Evolutionary conservation across 30 jellyfish, hydroid and myxozoan genomes (phyloP).

Genomic region (Catostylus mosaicus): DNA sequence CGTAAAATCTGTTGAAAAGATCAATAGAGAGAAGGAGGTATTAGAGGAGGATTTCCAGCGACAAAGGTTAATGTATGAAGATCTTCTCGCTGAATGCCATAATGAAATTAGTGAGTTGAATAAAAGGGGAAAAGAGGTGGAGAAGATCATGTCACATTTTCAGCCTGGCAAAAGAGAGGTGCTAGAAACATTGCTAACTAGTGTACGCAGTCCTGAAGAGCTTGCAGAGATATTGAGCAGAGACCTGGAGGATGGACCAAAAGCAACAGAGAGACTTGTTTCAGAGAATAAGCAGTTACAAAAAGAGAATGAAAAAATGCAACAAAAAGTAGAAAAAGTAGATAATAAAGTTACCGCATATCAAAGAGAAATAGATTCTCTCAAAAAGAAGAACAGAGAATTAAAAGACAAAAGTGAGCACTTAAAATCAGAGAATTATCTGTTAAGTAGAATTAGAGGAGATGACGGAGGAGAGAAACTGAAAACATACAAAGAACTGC

Average conservation of each 20-base stretch:
- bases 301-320: conserved; percentile 43
- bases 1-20: conserved; percentile 26
- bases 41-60: conserved; percentile 39
- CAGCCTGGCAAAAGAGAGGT: conserved; percentile 24
- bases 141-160: background rate
- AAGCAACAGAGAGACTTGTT: background rate
- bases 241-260: conserved; percentile 30
- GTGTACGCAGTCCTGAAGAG: conserved; percentile 35
- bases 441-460: conserved; percentile 23
- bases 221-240: conserved; percentile 36
- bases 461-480: conserved; percentile 14
- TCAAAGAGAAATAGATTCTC: conserved; percentile 29
- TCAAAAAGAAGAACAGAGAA: conserved; percentile 49
- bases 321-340: conserved; percentile 29
- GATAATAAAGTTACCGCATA: conserved; percentile 20
- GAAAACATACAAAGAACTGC: conserved; percentile 16
- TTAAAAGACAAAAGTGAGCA: conserved; percentile 42
- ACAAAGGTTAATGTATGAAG: conserved; percentile 33
- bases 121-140: background rate
- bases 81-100: conserved; percentile 46
- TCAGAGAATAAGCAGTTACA: background rate
- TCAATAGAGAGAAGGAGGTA: conserved; percentile 28
- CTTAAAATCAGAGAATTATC: conserved; percentile 49
- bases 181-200: conserved; percentile 27
- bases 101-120: conserved; percentile 26